Conservation (phyloP, 1,140 invertebrate species). For the Panagrolaimus sp. region DNA sequence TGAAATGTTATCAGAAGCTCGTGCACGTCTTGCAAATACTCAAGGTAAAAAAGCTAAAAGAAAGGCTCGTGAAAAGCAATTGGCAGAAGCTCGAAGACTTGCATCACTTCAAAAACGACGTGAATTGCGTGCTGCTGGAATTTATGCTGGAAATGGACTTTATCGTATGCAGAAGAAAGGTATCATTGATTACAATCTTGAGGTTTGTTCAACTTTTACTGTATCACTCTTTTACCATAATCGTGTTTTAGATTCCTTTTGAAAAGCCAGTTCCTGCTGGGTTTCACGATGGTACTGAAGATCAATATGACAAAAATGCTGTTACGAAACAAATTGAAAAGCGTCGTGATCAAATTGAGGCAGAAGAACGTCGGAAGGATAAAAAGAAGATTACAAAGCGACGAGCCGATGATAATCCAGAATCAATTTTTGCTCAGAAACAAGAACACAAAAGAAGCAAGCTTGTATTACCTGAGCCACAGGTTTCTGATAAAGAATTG, state of each 20-base stretch:
- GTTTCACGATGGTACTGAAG: conserved; percentile 56
- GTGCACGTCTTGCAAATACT: conserved; percentile 94
- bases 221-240: conserved; percentile 63
- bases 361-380: conserved; percentile 70
- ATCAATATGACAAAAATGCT: conserved; percentile 46
- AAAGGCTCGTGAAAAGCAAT: conserved; percentile 94
- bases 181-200: conserved; percentile 90
- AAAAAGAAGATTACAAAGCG: conserved; percentile 70
- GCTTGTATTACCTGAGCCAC: conserved; percentile 86
- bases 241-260: conserved; percentile 50
- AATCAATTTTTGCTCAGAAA: conserved; percentile 81
- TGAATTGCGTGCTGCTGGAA: conserved; percentile 94
- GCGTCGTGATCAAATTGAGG: conserved; percentile 37
- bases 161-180: conserved; percentile 69
- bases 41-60: conserved; percentile 98
- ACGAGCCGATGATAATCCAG: conserved; percentile 77
- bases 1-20: conserved; percentile 97
- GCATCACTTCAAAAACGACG: conserved; percentile 91
- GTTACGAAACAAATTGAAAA: conserved; percentile 41
- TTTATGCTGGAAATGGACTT: conserved; percentile 67
- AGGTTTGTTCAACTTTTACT: conserved; percentile 87
- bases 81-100: conserved; percentile 90
- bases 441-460: conserved; percentile 88
- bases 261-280: conserved; percentile 56
- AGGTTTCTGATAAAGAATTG: conserved; percentile 78